Evolutionary conservation across 2,888 invertebrate species (phyloP), one percentile per base, ranked within the genome.

Genomic region (Isoperla grammatica): DNA sequence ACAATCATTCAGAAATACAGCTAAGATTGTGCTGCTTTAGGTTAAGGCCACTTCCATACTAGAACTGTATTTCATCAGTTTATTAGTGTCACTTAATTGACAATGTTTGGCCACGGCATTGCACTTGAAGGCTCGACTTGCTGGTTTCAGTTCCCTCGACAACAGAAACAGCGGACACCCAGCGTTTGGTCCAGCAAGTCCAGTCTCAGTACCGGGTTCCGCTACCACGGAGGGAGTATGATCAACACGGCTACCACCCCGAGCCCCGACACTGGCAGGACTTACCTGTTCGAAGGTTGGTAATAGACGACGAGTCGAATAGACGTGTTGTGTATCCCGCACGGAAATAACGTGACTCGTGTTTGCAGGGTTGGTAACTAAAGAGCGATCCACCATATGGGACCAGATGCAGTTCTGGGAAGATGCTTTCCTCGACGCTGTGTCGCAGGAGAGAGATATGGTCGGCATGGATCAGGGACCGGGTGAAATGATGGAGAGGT

Each of bases 351-450:
- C 23, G n/a, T 15, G 40, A 43, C 43, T 22, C n/a, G 11, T 56
- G 13, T 62, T n/a, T 40, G 1, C 61, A 78, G 79, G 79, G 49
- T 71, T 80, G 55, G 67, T 79, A 59, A 77, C 84, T 37, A 93
- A 93, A 74, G 92, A 93, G 65, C 76, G 95, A 66, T 88, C 91
- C 1, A 83, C 85, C 59, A 76, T 99, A 29, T 99, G 98, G 98
- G 97, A 98, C 75, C 95, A 98, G 79, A 94, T 95, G 91, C 95
- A 95, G 71, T 99, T 99, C 76, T 99, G 99, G 99, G 99, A 99
- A 74, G 98, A 99, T 73, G 91, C 95, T 0, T 99, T 99, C 72
- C 78, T 98, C 59, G 99, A 99, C 76, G 96, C 98, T 0, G 98
- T 99, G 1, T 86, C 87, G 45, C 98, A 99, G 74, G 99, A 99